Evolutionary conservation across 2,797 vertebrate species (phyloP).

Genomic region (Selene dorsalis): DNA sequence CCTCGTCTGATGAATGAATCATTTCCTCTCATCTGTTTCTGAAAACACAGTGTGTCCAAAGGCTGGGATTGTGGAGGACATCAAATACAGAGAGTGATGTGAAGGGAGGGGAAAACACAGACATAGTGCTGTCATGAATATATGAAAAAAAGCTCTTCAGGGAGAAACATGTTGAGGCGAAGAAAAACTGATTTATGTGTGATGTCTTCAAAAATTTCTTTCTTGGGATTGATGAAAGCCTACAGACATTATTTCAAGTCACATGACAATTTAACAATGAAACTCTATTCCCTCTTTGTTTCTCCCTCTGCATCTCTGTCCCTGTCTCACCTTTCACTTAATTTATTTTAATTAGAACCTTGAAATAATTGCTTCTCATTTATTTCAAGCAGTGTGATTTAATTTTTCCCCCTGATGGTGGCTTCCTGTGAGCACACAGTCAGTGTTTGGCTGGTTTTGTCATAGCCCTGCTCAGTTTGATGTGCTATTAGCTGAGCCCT

Average conservation of each 20-base stretch:
- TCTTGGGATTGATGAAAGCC: slow-evolving; percentile 31
- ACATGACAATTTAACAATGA: slow-evolving; percentile 50
- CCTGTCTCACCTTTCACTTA: slow-evolving; percentile 17
- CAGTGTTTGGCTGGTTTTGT: slow-evolving; percentile 45
- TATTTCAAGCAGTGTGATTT: slow-evolving; percentile 48
- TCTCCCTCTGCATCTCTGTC: slow-evolving; percentile 32
- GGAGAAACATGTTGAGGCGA: slow-evolving; percentile 49
- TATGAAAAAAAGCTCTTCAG: slow-evolving; percentile 57
- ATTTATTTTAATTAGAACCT: slow-evolving; percentile 60
- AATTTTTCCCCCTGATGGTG: slow-evolving; percentile 35
- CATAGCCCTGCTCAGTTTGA: slow-evolving; percentile 33
- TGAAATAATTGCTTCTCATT: slow-evolving; percentile 47
- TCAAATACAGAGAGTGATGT: slow-evolving; percentile 65
- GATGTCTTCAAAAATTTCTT: slow-evolving; percentile 39
- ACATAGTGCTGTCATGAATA: slow-evolving; percentile 60
- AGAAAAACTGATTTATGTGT: slow-evolving; percentile 50
- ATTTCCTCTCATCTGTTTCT: slow-evolving; percentile 75
- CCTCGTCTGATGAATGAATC: slow-evolving; percentile 74
- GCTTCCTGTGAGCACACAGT: slow-evolving; percentile 35
- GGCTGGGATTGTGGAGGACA: slow-evolving; percentile 62
- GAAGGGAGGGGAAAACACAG: slow-evolving; percentile 48
- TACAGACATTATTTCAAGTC: slow-evolving; percentile 38
- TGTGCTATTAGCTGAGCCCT: slow-evolving; percentile 27
- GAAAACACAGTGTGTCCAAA: slow-evolving; percentile 66
- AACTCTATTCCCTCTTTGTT: slow-evolving; percentile 29